Evolutionary conservation across 2,888 invertebrate species (phyloP), one percentile per base, ranked within the genome.

Genomic region (Mantis religiosa): DNA sequence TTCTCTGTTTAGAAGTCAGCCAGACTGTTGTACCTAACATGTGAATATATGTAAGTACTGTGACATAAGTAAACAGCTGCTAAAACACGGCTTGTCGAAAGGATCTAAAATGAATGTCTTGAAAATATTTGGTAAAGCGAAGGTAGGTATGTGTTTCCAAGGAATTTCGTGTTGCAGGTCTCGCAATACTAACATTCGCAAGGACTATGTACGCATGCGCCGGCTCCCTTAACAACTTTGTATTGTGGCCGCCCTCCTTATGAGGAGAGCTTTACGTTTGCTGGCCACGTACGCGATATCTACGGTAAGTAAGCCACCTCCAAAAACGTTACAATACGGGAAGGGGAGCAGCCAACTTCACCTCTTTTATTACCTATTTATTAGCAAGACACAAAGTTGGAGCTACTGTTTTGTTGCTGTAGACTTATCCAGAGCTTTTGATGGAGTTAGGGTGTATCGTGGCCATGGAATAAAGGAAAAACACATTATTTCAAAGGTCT

Each of bases 331-430:
- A 27, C n/a, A 41, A 85, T 85, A 85, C 34, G 41, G 85, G 15
- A n/a, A 71, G 47, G n/a, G 47, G n/a, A 85, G 41, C 2, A 30
- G 15, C 27, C 28, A 28, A 83, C 28, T 28, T 27, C 85, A 28
- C 27, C 47, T 27, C 85, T 89, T 89, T 89, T 89, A 89, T 89
- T 89, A 89, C 83, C 89, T 89, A 89, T 89, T 89, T 89, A 87
- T 89, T 89, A 89, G 87, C 87, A n/a, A n/a, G 87, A 89, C 87
- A 27, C 27, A 85, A 54, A 27, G 47, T 84, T 85, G 54, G 85
- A 25, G 47, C n/a, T 47, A n/a, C 54, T 83, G 83, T 71, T 71
- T 71, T 71, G 54, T 71, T 71, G 54, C 54, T 71, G 20, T 71
- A 71, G 54, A 71, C 54, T 71, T 71, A 71, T 71, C 54, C 54